Percentiles rank a stretch among this genome's conserved stretches.
Conservation (phyloP, 2,888 invertebrate species). For the Toxonevra muliebris region DNA sequence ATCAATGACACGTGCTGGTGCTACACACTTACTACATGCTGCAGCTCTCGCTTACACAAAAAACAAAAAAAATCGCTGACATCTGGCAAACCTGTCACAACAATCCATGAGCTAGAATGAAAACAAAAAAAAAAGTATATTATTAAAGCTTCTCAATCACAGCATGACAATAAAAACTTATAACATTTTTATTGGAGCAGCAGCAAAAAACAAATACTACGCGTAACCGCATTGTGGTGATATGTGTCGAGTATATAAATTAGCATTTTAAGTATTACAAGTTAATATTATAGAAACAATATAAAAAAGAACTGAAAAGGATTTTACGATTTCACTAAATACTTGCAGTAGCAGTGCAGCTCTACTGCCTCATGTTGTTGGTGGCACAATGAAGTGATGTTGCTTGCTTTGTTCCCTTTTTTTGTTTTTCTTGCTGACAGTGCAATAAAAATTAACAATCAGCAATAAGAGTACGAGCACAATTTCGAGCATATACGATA, state of each 20-base stretch:
- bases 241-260: background rate
- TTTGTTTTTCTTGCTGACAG: constrained; percentile 49
- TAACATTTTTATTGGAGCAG: constrained; percentile 53
- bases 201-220: background rate
- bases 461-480: constrained; percentile 29
- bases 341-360: background rate
- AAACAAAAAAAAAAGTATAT: no score
- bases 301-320: background rate
- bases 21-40: background rate
- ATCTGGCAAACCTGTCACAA: constrained; percentile 50
- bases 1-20: background rate
- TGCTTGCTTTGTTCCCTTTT: constrained; percentile 30
- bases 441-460: constrained; percentile 57
- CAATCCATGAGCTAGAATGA: constrained; percentile 37
- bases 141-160: no score
- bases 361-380: background rate
- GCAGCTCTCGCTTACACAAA: background rate
- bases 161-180: constrained; percentile 35
- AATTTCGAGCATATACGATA: background rate
- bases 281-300: background rate
- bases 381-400: constrained; percentile 30
- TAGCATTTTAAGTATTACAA: constrained; percentile 1
- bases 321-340: background rate
- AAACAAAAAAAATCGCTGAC: constrained; percentile 25
- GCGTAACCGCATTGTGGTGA: no score